Base-by-base conservation (phyloP, 2,113 vertebrate species). In the Pseudorectes ferrugineus region DNA sequence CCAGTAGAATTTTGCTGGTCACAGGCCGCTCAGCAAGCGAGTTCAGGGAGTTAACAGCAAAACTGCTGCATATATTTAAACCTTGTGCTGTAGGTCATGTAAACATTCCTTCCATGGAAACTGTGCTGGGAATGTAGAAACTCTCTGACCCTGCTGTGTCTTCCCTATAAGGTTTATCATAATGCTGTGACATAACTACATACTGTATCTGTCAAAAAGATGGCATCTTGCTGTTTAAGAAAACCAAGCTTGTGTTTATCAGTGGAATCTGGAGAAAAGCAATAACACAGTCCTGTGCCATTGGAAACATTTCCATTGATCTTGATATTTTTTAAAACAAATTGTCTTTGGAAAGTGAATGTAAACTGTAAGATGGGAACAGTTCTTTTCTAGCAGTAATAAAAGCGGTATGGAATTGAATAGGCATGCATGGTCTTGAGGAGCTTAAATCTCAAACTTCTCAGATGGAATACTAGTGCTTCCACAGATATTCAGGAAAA, bases 41-140 rank as follows among this genome's bases (percentile, higher is more conserved):
- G 97, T 98, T 98, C 97, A 97, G 93, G 76, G 97, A 98, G 96
- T 97, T 98, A 98, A 97, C 97, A 96, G 89, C 96, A 96, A 97
- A 98, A 97, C 89, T 84, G 95, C 95, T 96, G 97, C 97, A 96
- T 98, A 94, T 95, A 96, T 98, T 98, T 98, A 98, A 98, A 98
- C 97, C 97, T 97, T 96, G 95, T 0, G 52, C 93, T 88, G 76
- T 18, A 17, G 97, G 97, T 98, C 97, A 95, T 97, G 96, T 98
- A 98, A 98, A 98, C 97, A 97, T 97, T 98, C 96, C 95, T 96
- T 95, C 95, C 96, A 96, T 94, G 92, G 95, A 98, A 97, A 97
- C 96, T 96, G 85, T 93, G 84, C 92, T 97, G 96, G 97, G 96
- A 98, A 97, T 96, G 96, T 68, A 97, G 96, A 98, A 97, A 97